A percentile compares a stretch with the other conserved stretches of the same genome.
These are phyloP conservation scores for Ammospiza nelsoni DNA, from an alignment of 2,113 vertebrate genomes.

Conservation along the genomic window DNA sequence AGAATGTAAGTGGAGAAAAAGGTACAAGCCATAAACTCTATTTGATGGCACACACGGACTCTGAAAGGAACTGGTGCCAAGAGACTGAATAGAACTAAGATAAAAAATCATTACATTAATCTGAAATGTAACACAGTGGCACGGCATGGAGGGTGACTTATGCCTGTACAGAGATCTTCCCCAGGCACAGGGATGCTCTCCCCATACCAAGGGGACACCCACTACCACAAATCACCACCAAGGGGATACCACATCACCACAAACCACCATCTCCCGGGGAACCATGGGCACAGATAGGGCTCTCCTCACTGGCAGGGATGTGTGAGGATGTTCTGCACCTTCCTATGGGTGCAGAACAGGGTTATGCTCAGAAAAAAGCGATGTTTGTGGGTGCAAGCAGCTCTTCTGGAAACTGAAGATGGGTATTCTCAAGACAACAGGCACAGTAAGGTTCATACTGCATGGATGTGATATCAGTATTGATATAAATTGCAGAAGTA, in stretches of 20 bases:
- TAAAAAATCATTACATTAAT: background rate
- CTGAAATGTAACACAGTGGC: background rate
- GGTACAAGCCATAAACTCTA: background rate
- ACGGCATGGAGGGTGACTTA: background rate
- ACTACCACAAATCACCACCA: background rate
- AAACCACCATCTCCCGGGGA: background rate
- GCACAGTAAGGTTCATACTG: background rate
- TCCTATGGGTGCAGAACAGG: background rate
- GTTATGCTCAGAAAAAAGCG: fast-evolving
- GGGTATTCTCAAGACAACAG: background rate
- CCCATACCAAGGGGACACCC: background rate
- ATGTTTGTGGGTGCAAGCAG: fast-evolving
- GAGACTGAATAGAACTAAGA: background rate
- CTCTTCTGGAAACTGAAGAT: background rate
- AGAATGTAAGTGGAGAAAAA: constrained; percentile 15
- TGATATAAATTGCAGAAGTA: background rate
- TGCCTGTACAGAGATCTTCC: background rate
- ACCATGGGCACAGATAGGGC: background rate
- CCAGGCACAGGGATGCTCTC: background rate
- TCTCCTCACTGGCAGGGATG: background rate
- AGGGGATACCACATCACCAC: background rate
- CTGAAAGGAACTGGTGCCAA: background rate
- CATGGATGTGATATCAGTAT: background rate
- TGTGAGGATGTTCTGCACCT: background rate
- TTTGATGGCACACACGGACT: background rate